These are phyloP conservation scores for Cotesia vestalis DNA, from an alignment of 1,140 invertebrate species.

Conservation along the genomic window DNA sequence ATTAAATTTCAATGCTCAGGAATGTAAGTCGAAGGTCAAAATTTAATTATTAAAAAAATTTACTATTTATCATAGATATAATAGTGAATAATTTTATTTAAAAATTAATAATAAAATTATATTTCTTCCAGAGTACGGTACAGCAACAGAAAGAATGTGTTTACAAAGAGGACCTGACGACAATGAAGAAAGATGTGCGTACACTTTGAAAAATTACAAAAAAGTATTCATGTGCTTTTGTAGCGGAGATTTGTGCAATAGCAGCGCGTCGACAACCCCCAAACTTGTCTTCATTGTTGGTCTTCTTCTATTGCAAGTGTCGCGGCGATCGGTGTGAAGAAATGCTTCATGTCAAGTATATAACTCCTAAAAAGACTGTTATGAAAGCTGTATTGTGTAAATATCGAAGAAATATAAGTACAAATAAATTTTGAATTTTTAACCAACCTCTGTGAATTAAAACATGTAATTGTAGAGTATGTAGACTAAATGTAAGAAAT, in stretches of 20 bases:
- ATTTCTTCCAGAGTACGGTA: slow-evolving; percentile 79
- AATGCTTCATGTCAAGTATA: no score
- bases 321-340: not conserved
- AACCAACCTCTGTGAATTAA: no score
- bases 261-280: slow-evolving; percentile 19
- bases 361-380: not conserved
- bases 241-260: slow-evolving; percentile 88
- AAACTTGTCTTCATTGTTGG: not conserved
- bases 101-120: slow-evolving; percentile 33
- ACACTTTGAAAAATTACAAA: slow-evolving; percentile 80
- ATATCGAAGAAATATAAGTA: slow-evolving; percentile 6
- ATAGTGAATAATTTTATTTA: slow-evolving; percentile 28
- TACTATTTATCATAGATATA: not conserved
- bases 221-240: slow-evolving; percentile 93
- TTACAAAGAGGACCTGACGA: slow-evolving; percentile 86
- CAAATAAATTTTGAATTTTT: not conserved
- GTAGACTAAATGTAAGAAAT: no score
- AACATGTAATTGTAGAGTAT: no score
- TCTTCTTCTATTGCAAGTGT: not conserved
- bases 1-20: no score
- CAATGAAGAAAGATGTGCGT: slow-evolving; percentile 86
- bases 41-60: no score
- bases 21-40: no score
- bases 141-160: slow-evolving; percentile 87
- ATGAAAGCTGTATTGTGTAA: not conserved